Conservation (phyloP, 2,888 invertebrate species). For the Dynastes grantii region DNA sequence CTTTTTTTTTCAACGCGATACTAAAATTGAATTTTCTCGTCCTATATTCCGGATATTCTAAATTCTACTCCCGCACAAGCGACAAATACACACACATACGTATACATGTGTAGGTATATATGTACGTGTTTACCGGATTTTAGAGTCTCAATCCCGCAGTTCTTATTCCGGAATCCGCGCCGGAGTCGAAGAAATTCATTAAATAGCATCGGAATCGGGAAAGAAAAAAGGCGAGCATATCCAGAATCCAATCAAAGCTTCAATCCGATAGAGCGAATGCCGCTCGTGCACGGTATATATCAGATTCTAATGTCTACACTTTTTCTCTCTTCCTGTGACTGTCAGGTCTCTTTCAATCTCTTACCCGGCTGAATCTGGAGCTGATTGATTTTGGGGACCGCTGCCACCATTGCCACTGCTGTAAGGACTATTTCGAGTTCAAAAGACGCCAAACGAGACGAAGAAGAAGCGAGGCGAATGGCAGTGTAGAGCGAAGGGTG, state of each 20-base stretch:
- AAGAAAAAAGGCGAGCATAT: conserved; percentile 55
- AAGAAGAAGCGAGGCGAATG: conserved; percentile 30
- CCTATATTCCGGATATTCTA: conserved; percentile 21
- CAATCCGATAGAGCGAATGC: conserved; percentile 57
- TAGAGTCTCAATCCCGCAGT: conserved; percentile 24
- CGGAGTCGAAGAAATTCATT: conserved; percentile 54
- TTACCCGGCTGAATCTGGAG: conserved; percentile 57
- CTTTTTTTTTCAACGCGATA: background rate
- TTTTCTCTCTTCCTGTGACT: conserved; percentile 59
- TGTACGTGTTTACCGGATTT: conserved; percentile 15
- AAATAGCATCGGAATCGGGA: conserved; percentile 54
- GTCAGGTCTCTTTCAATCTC: conserved; percentile 62
- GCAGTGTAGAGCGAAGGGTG: conserved; percentile 41
- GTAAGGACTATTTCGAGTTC: conserved; percentile 47
- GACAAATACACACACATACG: background rate
- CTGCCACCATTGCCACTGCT: conserved; percentile 34
- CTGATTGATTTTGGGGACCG: conserved; percentile 61
- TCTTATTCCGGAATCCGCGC: conserved; percentile 33
- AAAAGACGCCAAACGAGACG: conserved; percentile 49
- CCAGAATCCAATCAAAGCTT: conserved; percentile 65
- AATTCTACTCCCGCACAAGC: conserved; percentile 9
- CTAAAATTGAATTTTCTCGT: conserved; percentile 31
- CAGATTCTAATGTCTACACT: conserved; percentile 61
- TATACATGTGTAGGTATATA: background rate
- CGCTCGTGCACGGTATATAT: conserved; percentile 56